These are phyloP conservation scores for Drosophila cardini DNA, from an alignment of 1,140 invertebrate species.

Conservation along the genomic window DNA sequence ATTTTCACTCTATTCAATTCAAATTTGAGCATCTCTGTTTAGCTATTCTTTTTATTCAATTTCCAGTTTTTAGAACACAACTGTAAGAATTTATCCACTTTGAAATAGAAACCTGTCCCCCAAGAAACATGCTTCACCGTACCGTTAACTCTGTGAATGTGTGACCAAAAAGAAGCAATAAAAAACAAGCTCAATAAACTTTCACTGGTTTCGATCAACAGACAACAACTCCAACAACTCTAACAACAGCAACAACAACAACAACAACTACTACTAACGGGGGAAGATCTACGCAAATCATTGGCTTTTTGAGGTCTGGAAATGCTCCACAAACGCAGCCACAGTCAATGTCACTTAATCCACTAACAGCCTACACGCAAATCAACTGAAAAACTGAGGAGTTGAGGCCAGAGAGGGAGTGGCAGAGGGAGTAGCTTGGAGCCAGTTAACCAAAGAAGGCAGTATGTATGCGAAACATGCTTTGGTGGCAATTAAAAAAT, in stretches of 20 bases:
- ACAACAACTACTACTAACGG: constrained; percentile 34
- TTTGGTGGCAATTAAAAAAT: constrained; percentile 71
- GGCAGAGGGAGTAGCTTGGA: neutral
- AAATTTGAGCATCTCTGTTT: constrained; percentile 7
- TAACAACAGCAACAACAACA: constrained; percentile 28
- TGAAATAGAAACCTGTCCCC: constrained; percentile 54
- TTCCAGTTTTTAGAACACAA: constrained; percentile 26
- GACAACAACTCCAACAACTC: constrained; percentile 46
- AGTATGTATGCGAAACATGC: constrained; percentile 38
- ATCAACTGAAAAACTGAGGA: neutral
- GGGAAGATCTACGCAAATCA: constrained; percentile 43
- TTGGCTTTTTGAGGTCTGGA: constrained; percentile 9
- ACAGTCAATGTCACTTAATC: constrained; percentile 22
- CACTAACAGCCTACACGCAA: constrained; percentile 9
- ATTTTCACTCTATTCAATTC: constrained; percentile 17
- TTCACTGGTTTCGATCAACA: constrained; percentile 76
- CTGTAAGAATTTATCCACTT: constrained; percentile 54
- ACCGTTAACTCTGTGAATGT: constrained; percentile 50
- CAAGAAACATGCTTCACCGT: constrained; percentile 41
- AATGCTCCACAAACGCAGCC: constrained; percentile 1
- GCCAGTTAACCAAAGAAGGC: constrained; percentile 24
- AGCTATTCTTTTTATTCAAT: constrained; percentile 9
- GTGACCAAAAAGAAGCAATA: neutral
- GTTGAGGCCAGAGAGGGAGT: neutral
- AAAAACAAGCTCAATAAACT: constrained; percentile 71